Evolutionary conservation across 2,113 vertebrate species (phyloP), one percentile per base, ranked within the genome.

Genomic region (Notechis scutatus): DNA sequence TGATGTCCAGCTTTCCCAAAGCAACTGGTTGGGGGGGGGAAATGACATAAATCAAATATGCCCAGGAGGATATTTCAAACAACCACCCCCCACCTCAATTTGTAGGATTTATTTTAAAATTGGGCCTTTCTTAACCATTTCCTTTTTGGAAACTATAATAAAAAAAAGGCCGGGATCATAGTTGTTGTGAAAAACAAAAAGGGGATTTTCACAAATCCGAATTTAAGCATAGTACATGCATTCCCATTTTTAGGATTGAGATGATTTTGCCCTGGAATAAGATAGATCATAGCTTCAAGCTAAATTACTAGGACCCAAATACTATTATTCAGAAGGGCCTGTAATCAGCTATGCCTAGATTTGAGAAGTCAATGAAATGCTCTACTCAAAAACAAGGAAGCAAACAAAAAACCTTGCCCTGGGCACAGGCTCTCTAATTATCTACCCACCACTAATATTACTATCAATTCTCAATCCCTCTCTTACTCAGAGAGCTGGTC

Each of bases 1-100:
- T 0, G 92, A 92, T 29, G 29, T 0, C 0, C 50, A 54, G 45
- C 45, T 89, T 47, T 42, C 47, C 39, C 10, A 81, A 15, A 85
- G 90, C 11, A 92, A 54, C 29, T 23, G 21, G 91, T 91, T 59
- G 90, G 74, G 81, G 74, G 86, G 88, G 50, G 23, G 8, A 47
- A 50, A 5, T 29, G 47, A 1, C 1, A 88, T 87, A 86, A 93
- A n/a, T n/a, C 90, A 69, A 94, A 74, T 29, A 81, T 52, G 87
- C 24, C 39, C 20, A 87, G 24, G 7, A 94, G 47, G 1, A 8
- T 42, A 57, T 61, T 92, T 92, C 56, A 61, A 61, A 81, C 5
- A n/a, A 52, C 3, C 45, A 86, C n/a, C 85, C 34, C 74, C 3
- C 18, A 23, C 7, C 34, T 21, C 74, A 15, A 61, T 86, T 64